phyloP scores from a whole-genome alignment of 2,113 vertebrate species.

The Astatotilapia flaviijosephi region DNA sequence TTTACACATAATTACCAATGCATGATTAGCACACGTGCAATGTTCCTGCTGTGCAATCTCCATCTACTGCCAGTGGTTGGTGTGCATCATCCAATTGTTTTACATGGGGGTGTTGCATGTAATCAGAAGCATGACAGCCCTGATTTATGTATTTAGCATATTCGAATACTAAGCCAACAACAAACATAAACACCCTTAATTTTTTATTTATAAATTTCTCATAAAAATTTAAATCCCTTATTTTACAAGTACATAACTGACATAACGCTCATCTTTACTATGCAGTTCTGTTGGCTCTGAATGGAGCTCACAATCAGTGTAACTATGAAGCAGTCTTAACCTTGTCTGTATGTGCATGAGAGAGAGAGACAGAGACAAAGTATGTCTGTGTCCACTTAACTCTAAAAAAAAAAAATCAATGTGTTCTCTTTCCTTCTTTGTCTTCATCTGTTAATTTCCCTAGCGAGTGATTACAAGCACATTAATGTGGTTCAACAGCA shows the following conservation, averaged over 20 bases:
- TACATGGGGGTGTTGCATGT: constrained; percentile 33
- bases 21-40: constrained; percentile 16
- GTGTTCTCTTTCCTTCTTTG: not conserved
- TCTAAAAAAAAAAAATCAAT: not conserved
- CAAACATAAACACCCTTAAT: not conserved
- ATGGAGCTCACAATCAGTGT: not conserved
- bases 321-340: not conserved
- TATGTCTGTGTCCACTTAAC: not conserved
- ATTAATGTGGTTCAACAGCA: constrained; percentile 13
- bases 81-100: constrained; percentile 40
- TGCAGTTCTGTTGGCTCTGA: not conserved
- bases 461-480: constrained; percentile 11
- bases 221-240: not conserved
- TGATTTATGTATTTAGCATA: constrained; percentile 26
- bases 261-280: not conserved
- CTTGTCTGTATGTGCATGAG: not conserved
- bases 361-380: not conserved
- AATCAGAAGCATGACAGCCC: constrained; percentile 32
- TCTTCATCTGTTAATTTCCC: constrained; percentile 33
- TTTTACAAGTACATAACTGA: not conserved
- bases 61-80: constrained; percentile 34
- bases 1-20: constrained; percentile 46
- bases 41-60: constrained; percentile 20
- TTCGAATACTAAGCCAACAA: not conserved
- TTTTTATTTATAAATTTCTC: constrained; percentile 1